phyloP scores from a whole-genome alignment of 2,113 vertebrate genomes.

The Amazona guildingii region DNA sequence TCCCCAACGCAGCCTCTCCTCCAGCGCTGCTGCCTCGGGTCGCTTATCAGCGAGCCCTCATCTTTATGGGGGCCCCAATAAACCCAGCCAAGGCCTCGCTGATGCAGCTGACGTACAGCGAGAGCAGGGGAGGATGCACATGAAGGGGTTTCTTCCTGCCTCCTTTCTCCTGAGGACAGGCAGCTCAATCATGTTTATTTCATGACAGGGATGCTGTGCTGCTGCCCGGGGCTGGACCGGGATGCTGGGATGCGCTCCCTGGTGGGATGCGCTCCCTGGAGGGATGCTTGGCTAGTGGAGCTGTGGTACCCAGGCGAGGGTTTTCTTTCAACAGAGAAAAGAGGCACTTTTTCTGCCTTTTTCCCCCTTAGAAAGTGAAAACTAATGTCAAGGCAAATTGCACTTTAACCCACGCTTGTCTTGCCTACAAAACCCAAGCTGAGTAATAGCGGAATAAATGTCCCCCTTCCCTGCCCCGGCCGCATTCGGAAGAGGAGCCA shows the following conservation, averaged over 20 bases:
- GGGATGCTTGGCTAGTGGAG: fast-evolving
- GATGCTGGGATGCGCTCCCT: neutral
- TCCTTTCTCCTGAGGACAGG: fast-evolving
- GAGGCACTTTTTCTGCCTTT: neutral
- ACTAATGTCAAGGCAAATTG: neutral
- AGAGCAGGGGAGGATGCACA: neutral
- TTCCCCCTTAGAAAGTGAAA: neutral
- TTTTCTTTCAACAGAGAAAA: neutral
- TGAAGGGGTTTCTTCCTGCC: neutral
- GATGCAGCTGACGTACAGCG: neutral
- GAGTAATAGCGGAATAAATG: neutral
- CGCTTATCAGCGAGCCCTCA: conserved; percentile 6
- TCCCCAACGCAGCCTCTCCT: neutral
- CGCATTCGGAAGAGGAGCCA: neutral
- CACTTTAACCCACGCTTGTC: conserved; percentile 23
- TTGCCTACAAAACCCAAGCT: neutral
- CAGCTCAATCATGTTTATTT: fast-evolving
- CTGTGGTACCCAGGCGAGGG: neutral
- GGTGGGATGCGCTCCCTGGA: neutral
- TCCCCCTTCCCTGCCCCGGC: neutral
- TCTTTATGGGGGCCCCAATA: conserved; percentile 34
- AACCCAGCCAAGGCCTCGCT: neutral
- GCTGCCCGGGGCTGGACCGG: neutral
- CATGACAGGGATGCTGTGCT: fast-evolving
- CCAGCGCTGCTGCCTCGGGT: neutral